Conservation (phyloP, 53 echinoderm and acorn worm species). For the Actinopyga echinites region DNA sequence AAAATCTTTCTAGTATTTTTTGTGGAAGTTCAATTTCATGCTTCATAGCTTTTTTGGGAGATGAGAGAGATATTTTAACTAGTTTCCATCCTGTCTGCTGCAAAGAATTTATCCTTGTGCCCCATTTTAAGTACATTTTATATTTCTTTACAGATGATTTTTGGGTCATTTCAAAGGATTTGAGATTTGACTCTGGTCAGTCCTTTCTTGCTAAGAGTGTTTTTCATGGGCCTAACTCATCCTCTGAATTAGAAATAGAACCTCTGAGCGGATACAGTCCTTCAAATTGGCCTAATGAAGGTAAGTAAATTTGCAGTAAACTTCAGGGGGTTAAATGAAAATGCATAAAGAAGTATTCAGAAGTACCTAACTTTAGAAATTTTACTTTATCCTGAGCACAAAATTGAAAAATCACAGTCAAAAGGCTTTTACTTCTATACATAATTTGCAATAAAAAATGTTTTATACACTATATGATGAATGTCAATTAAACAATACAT, state of each 20-base stretch:
- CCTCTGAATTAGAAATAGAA: constrained; percentile 84
- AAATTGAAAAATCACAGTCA: too few species aligned
- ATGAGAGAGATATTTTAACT: not conserved
- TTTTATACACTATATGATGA: too few species aligned
- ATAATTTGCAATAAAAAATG: too few species aligned
- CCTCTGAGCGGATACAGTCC: constrained; percentile 86
- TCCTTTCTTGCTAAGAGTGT: constrained; percentile 86
- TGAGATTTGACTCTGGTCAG: constrained; percentile 73
- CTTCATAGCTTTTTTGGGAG: too few species aligned
- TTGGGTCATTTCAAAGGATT: constrained; percentile 82
- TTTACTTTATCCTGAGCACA: too few species aligned
- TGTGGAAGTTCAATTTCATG: too few species aligned
- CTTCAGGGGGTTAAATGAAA: not conserved
- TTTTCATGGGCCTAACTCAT: constrained; percentile 89
- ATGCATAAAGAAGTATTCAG: not conserved
- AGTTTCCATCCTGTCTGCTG: not conserved
- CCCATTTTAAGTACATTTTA: too few species aligned
- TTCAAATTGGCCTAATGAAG: constrained; percentile 76
- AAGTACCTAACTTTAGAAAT: too few species aligned
- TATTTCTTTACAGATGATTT: constrained; percentile 87
- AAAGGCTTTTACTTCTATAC: too few species aligned
- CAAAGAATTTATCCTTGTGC: too few species aligned
- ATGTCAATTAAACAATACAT: too few species aligned
- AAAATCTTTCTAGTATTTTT: too few species aligned
- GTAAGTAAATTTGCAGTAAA: constrained; percentile 67